Evolutionary conservation across 2,888 invertebrate species (phyloP), one percentile per base, ranked within the genome.

Genomic region (Hydrotaea diabolus): DNA sequence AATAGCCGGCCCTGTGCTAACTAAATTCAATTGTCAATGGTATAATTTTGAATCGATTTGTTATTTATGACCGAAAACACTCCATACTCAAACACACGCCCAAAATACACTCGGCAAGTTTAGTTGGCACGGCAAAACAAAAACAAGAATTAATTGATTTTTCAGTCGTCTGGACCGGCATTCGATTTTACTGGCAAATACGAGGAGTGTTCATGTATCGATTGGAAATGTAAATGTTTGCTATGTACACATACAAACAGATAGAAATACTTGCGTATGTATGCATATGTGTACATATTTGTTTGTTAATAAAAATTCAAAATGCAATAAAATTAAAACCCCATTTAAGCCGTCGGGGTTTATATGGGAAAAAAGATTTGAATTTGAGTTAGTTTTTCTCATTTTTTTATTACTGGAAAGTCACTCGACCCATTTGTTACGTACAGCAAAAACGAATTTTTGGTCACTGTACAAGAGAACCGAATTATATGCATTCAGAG

Each of bases 1-100:
- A 1, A 55, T 17, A 26, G 23, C 26, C 73, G 62, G 69, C 64
- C 7, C 23, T 46, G 59, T 46, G 57, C 39, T 64, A 81, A 81
- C 84, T 84, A 84, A 84, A 69, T 84, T 84, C 84, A 84, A 84
- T 84, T 84, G 84, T 84, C 84, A 75, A 77, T 79, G 85, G 85
- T 79, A 82, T 82, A 85, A 82, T 85, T 77, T 85, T 85, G 73
- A 79, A 62, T 82, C 78, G 46, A 74, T 74, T 76, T 75, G 69
- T 85, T 85, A 79, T 85, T 82, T 82, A 82, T 85, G 81, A 53
- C 49, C 36, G 23, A 69, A 69, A 43, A 69, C 43, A 69, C 62
- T n/a, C 39, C 21, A 66, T 7, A n/a, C n/a, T n/a, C n/a, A n/a
- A n/a, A 64, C 31, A 66, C 21, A 66, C 31, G n/a, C n/a, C n/a